These are phyloP conservation scores for Oncorhynchus mykiss DNA, from an alignment of 2,113 vertebrate genomes.

Conservation along the genomic window DNA sequence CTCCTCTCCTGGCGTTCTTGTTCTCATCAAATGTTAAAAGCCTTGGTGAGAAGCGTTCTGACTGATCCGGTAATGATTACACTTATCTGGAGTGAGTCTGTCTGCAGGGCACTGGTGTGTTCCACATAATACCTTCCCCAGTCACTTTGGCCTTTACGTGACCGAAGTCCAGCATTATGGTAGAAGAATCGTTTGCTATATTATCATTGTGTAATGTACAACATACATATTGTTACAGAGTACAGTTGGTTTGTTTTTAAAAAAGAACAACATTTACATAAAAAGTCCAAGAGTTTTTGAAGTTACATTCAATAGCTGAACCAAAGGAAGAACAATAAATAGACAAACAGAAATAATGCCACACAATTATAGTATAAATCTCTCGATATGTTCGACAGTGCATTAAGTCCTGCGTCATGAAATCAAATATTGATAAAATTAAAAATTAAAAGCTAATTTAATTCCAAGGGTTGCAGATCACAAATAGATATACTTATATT, in stretches of 20 bases:
- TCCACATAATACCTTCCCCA: conserved; percentile 31
- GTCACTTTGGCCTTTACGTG: conserved; percentile 3
- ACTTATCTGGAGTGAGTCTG: conserved; percentile 7
- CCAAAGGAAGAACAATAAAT: conserved; percentile 42
- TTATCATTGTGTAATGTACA: conserved; percentile 20
- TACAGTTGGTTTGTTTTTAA: conserved; percentile 69
- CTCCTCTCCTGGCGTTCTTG: conserved; percentile 29
- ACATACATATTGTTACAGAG: conserved; percentile 54
- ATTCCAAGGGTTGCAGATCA: conserved; percentile 73
- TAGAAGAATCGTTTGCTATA: conserved; percentile 66
- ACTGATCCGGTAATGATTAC: conserved; percentile 50
- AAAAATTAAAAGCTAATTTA: conserved; percentile 65
- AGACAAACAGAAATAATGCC: conserved; percentile 59
- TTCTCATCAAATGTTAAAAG: conserved; percentile 53
- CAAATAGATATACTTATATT: conserved; percentile 74
- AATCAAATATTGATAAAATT: conserved; percentile 36
- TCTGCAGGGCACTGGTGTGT: conserved; percentile 33
- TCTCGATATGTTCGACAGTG: conserved; percentile 62
- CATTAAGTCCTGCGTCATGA: conserved; percentile 61
- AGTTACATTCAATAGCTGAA: conserved; percentile 79
- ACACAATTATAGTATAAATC: conserved; percentile 63
- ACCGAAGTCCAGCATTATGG: conserved; percentile 62
- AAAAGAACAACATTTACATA: conserved; percentile 73
- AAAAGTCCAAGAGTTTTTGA: conserved; percentile 66
- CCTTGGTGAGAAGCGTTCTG: conserved; percentile 48